These are phyloP conservation scores for Holacanthus passer DNA, from an alignment of 2,113 vertebrate genomes.

Conservation along the genomic window DNA sequence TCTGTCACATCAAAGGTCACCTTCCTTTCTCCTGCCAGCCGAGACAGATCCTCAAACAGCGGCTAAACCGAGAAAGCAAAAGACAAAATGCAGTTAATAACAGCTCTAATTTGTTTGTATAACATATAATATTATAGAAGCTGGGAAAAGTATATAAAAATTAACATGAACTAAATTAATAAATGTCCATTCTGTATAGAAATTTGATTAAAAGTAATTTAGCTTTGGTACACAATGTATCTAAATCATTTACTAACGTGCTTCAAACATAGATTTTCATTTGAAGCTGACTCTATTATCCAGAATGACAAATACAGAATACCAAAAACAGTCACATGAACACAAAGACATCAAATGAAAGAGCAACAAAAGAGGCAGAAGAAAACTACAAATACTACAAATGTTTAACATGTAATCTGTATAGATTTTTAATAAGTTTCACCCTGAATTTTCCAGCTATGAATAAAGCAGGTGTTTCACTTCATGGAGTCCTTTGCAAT, in stretches of 20 bases:
- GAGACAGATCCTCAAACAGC: conserved; percentile 84
- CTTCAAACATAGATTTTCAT: background rate
- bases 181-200: background rate
- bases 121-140: background rate
- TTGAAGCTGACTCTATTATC: background rate
- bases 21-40: conserved; percentile 78
- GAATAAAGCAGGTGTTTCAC: background rate
- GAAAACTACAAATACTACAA: background rate
- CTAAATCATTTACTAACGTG: background rate
- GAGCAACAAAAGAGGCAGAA: background rate
- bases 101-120: too few relatives aligned
- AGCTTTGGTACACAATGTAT: background rate
- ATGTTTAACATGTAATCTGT: background rate
- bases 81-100: background rate
- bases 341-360: background rate
- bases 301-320: background rate
- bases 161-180: background rate
- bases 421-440: background rate
- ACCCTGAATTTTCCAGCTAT: background rate
- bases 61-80: conserved; percentile 76
- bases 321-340: background rate
- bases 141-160: background rate
- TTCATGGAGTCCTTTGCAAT: background rate
- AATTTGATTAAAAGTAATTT: background rate
- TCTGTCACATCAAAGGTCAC: conserved; percentile 93